A percentile compares a stretch with the other conserved stretches of the same genome.
Evolutionary conservation across 2,888 invertebrate genomes (phyloP).

Genomic region (Epinotia ramella): DNA sequence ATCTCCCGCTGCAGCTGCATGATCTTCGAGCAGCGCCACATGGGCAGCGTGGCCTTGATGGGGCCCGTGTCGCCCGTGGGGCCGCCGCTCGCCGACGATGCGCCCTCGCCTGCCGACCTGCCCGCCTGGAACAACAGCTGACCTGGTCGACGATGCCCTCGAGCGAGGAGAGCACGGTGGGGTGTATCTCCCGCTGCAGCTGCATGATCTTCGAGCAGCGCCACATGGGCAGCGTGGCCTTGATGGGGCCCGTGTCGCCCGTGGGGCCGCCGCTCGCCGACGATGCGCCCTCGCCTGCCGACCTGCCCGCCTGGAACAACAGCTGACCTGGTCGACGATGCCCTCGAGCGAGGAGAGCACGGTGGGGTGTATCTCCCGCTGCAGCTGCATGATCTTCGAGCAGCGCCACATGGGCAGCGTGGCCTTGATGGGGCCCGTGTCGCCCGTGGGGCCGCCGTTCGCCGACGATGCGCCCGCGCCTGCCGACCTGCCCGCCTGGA

Average conservation of each 20-base stretch:
- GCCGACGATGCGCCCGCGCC: constrained; percentile 63
- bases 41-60: too few relatives aligned
- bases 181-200: constrained; percentile 97
- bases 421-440: constrained; percentile 93
- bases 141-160: constrained; percentile 97
- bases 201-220: constrained; percentile 99
- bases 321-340: constrained; percentile 92
- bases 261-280: constrained; percentile 76
- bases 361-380: constrained; percentile 97
- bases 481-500: constrained; percentile 64
- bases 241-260: constrained; percentile 89
- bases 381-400: constrained; percentile 98
- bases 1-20: too few relatives aligned
- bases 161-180: constrained; percentile 96
- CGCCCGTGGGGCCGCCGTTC: constrained; percentile 77
- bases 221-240: constrained; percentile 98
- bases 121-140: background rate
- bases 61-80: too few relatives aligned
- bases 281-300: constrained; percentile 65
- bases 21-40: too few relatives aligned
- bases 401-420: constrained; percentile 98
- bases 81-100: too few relatives aligned
- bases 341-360: constrained; percentile 97
- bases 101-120: too few relatives aligned
- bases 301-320: constrained; percentile 60